These are phyloP conservation scores for Furcifer pardalis DNA, from an alignment of 2,797 vertebrate species.

Conservation along the genomic window DNA sequence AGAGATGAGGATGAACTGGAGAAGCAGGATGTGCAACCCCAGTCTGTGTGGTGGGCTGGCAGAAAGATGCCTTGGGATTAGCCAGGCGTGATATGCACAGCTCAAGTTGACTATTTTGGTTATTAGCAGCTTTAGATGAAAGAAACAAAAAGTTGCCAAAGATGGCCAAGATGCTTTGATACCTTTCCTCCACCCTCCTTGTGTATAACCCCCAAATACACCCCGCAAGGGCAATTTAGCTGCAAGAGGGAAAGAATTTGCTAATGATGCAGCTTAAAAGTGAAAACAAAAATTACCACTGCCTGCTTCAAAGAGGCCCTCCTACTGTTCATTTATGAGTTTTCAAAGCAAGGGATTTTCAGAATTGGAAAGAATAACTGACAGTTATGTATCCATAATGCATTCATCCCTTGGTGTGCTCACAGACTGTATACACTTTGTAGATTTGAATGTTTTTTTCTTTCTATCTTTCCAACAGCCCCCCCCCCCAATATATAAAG, in stretches of 20 bases:
- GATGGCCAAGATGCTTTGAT: conserved; percentile 32
- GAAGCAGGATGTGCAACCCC: too few relatives aligned
- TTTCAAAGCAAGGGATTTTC: conserved; percentile 60
- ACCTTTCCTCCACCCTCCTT: background rate
- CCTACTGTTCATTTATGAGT: conserved; percentile 54
- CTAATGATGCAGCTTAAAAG: conserved; percentile 59
- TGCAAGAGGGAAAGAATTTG: conserved; percentile 60
- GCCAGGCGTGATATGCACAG: background rate
- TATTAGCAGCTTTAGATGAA: conserved; percentile 32
- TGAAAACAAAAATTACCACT: conserved; percentile 54
- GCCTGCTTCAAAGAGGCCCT: conserved; percentile 51
- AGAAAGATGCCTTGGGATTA: background rate
- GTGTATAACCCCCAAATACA: conserved; percentile 29
- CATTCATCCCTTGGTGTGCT: conserved; percentile 54
- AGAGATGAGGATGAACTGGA: background rate
- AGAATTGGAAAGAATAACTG: conserved; percentile 65
- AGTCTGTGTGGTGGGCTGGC: background rate
- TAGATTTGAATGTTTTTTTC: conserved; percentile 1
- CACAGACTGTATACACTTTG: conserved; percentile 30
- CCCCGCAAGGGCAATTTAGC: conserved; percentile 42
- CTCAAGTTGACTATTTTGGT: conserved; percentile 6
- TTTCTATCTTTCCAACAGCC: background rate
- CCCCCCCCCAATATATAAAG: conserved; percentile 49
- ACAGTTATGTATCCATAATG: conserved; percentile 64
- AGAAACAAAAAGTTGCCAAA: conserved; percentile 26